A percentile compares a stretch with the other conserved stretches of the same genome.
phyloP scores from a whole-genome alignment of 2,888 invertebrate genomes.

The Augochlorella aurata region DNA sequence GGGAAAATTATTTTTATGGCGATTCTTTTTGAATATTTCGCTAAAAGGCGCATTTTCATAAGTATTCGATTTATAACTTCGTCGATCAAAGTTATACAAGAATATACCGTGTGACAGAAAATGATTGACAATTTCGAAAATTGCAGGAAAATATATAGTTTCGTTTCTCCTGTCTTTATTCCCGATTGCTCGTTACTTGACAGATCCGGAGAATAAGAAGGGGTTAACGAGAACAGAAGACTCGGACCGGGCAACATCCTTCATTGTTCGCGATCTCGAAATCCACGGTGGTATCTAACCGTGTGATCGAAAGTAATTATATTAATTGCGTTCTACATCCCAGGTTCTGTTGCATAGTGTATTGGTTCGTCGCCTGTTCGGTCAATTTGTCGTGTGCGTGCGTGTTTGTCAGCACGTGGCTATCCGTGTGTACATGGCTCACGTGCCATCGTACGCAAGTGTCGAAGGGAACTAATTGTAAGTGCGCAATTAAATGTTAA shows the following conservation, averaged over 20 bases:
- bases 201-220: slow-evolving; percentile 15
- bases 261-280: slow-evolving; percentile 29
- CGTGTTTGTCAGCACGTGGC: slow-evolving; percentile 12
- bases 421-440: slow-evolving; percentile 37
- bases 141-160: background rate
- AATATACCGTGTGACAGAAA: background rate
- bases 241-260: slow-evolving; percentile 27
- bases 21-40: too few species aligned
- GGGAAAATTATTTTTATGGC: too few species aligned
- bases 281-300: slow-evolving; percentile 29
- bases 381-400: slow-evolving; percentile 34
- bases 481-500: slow-evolving; percentile 77
- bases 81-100: too few species aligned
- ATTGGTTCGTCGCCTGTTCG: slow-evolving; percentile 60
- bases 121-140: background rate
- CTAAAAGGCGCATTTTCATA: too few species aligned
- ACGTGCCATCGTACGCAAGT: slow-evolving; percentile 54
- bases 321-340: slow-evolving; percentile 74
- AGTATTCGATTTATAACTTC: too few species aligned
- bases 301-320: slow-evolving; percentile 76
- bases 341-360: slow-evolving; percentile 58
- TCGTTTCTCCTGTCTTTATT: background rate
- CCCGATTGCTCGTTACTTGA: background rate
- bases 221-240: background rate
- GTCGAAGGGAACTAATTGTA: slow-evolving; percentile 65